Conservation (phyloP, 2,888 invertebrate genomes). For the Strigamia crassipes region DNA sequence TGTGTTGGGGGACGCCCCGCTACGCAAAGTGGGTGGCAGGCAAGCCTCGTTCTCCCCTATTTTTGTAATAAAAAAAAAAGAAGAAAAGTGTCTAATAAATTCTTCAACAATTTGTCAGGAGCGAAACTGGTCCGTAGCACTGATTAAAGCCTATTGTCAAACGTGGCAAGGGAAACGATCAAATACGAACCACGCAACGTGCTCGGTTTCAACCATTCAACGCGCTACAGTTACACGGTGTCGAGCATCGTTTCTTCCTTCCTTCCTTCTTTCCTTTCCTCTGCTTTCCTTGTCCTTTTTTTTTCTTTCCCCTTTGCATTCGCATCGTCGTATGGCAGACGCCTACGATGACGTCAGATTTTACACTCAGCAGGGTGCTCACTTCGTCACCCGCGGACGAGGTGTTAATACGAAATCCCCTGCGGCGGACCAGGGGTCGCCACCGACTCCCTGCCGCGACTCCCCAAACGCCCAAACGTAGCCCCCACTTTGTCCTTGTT, state of each 20-base stretch:
- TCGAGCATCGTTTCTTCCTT: background rate
- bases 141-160: conserved; percentile 27
- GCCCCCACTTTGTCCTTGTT: conserved; percentile 40
- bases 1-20: conserved; percentile 38
- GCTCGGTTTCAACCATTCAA: background rate
- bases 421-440: conserved; percentile 38
- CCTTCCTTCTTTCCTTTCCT: background rate
- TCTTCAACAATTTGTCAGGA: conserved; percentile 44
- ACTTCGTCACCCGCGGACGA: conserved; percentile 42
- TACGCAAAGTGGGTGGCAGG: conserved; percentile 36
- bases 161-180: background rate
- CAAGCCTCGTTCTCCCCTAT: conserved; percentile 30
- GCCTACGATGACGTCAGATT: conserved; percentile 10
- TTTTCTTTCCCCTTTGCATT: background rate
- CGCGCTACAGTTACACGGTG: conserved; percentile 10
- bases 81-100: conserved; percentile 39
- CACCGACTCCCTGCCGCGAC: conserved; percentile 32
- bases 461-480: conserved; percentile 33
- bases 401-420: conserved; percentile 40
- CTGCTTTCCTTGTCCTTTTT: no score
- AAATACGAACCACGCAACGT: background rate
- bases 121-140: background rate
- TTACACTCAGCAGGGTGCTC: conserved; percentile 34
- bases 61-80: conserved; percentile 32
- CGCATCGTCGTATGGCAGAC: background rate